Percentiles rank a stretch among this genome's conserved stretches.
Conservation (phyloP, 2,797 vertebrate genomes). For the Acanthiza pusilla region DNA sequence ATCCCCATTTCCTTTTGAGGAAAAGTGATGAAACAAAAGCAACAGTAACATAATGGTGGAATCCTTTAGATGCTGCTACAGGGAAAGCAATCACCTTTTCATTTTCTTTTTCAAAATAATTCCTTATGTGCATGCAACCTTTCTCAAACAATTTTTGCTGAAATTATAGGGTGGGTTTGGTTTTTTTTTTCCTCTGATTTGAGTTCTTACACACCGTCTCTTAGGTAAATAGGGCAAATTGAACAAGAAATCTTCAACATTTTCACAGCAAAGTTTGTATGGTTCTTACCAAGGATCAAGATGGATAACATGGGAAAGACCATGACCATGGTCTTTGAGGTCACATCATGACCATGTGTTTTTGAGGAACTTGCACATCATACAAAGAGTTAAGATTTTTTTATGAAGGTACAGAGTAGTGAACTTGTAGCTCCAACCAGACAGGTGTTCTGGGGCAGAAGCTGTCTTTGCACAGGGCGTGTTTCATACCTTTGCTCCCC, state of each 20-base stretch:
- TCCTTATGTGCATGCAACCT: not conserved
- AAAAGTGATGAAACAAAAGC: not conserved
- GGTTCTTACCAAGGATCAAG: not conserved
- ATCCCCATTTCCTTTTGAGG: not conserved
- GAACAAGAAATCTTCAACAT: not conserved
- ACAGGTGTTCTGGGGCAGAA: not conserved
- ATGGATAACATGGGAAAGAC: not conserved
- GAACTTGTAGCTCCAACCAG: not conserved
- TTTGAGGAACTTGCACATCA: not conserved
- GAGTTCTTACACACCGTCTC: not conserved
- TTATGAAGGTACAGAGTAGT: not conserved
- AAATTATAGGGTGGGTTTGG: not conserved
- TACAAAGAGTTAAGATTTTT: not conserved
- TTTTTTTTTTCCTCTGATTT: not conserved
- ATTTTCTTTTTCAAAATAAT: not conserved
- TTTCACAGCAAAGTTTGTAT: not conserved
- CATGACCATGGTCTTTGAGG: no score
- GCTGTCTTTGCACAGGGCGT: not conserved
- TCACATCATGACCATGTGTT: not conserved
- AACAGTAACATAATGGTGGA: not conserved
- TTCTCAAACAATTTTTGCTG: not conserved
- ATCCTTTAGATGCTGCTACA: not conserved
- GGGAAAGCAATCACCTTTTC: not conserved
- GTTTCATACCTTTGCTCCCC: not conserved
- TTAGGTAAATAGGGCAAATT: not conserved